Evolutionary conservation across 2,113 vertebrate genomes (phyloP).

Genomic region (Nestor notabilis): DNA sequence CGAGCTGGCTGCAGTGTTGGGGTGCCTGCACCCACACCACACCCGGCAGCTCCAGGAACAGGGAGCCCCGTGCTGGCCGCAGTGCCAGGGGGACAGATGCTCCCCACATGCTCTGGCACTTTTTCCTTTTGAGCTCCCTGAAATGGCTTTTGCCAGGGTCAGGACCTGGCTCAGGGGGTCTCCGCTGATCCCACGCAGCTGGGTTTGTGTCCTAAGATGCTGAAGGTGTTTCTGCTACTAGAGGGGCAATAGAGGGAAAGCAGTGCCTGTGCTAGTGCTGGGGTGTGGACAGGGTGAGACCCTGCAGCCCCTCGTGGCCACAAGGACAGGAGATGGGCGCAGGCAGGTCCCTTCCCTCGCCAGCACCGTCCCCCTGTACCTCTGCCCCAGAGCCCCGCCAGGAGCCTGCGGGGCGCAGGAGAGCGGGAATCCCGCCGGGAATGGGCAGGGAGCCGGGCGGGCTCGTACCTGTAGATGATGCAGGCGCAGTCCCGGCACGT

Average conservation of each 20-base stretch:
- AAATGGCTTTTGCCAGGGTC: not conserved
- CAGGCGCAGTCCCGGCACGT: slow-evolving; percentile 89
- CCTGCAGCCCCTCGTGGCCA: not conserved
- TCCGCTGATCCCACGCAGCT: not conserved
- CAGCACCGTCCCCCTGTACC: accelerated
- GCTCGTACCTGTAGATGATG: slow-evolving; percentile 87
- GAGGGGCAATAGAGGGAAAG: not conserved
- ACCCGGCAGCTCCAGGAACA: not conserved
- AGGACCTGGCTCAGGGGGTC: not conserved
- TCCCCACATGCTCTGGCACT: not conserved
- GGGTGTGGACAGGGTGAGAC: not conserved
- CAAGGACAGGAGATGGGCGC: not conserved
- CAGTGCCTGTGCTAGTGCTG: not conserved
- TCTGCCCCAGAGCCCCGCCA: not conserved
- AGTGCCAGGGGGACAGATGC: not conserved
- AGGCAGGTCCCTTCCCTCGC: not conserved
- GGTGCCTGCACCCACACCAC: not conserved
- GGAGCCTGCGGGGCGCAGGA: not conserved
- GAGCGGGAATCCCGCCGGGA: accelerated
- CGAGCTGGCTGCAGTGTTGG: not conserved
- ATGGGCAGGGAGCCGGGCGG: not conserved
- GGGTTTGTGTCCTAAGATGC: not conserved
- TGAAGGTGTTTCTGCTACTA: not conserved
- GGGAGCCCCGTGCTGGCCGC: not conserved
- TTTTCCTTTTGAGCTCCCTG: not conserved